A percentile compares a stretch with the other conserved stretches of the same genome.
Evolutionary conservation across 2,797 vertebrate species (phyloP).

Genomic region (Carapus acus): DNA sequence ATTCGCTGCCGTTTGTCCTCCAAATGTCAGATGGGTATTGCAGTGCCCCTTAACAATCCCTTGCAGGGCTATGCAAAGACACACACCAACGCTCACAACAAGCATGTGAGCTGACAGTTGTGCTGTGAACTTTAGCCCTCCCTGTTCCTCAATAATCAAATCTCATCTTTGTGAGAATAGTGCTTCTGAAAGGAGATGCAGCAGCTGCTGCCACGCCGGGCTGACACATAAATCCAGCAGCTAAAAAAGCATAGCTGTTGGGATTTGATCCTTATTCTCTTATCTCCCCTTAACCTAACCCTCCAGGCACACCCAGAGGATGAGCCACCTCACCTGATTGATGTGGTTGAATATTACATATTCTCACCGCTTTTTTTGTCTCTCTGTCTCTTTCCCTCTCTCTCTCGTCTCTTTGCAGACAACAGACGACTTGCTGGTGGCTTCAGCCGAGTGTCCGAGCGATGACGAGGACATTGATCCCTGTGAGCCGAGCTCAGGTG

Average conservation of each 20-base stretch:
- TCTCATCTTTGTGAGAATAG: conserved; percentile 43
- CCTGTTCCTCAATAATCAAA: conserved; percentile 53
- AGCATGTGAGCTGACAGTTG: conserved; percentile 49
- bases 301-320: conserved; percentile 35
- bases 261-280: conserved; percentile 46
- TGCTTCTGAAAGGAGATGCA: conserved; percentile 41
- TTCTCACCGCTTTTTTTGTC: conserved; percentile 25
- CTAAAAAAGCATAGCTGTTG: conserved; percentile 45
- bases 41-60: conserved; percentile 50
- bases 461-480: conserved; percentile 99
- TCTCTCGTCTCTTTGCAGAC: conserved; percentile 79
- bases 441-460: conserved; percentile 96
- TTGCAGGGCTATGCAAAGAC: conserved; percentile 41
- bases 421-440: conserved; percentile 91
- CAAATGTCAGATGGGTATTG: conserved; percentile 62
- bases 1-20: conserved; percentile 53
- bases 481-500: conserved; percentile 99
- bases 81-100: conserved; percentile 40
- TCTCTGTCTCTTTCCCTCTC: no score
- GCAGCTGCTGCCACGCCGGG: conserved; percentile 43
- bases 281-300: conserved; percentile 41
- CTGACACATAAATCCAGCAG: conserved; percentile 59
- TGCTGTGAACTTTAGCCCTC: conserved; percentile 52
- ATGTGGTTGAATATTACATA: conserved; percentile 30
- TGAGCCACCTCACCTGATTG: conserved; percentile 27